Conservation (phyloP, 2,113 vertebrate genomes). For the Onychorhynchus coronatus region DNA sequence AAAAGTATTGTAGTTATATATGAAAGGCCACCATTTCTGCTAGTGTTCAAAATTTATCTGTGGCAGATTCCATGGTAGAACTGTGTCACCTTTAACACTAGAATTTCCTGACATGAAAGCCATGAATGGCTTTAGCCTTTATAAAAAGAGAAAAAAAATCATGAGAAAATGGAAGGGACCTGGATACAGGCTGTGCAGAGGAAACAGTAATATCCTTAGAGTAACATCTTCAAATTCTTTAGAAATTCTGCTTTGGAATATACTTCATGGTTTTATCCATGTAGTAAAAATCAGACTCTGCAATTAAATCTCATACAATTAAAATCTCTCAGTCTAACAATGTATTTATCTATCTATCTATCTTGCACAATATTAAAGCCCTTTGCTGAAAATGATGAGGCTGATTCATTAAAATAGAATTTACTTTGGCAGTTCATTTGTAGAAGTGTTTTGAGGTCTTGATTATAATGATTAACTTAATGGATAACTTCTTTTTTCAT, state of each 20-base stretch:
- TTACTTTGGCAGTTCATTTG: background rate
- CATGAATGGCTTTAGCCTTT: constrained; percentile 82
- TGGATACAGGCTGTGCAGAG: background rate
- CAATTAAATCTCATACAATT: background rate
- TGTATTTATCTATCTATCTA: background rate
- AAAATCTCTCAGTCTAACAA: background rate
- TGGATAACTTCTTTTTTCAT: background rate
- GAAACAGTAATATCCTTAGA: background rate
- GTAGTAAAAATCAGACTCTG: background rate
- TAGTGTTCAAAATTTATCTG: constrained; percentile 64
- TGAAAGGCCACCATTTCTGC: background rate
- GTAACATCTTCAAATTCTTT: background rate
- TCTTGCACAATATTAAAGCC: background rate
- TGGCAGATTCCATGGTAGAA: background rate
- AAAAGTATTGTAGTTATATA: background rate
- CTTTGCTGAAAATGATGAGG: background rate
- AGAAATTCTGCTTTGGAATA: background rate
- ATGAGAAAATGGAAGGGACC: background rate
- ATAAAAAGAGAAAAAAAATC: constrained; percentile 46
- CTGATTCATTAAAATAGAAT: background rate
- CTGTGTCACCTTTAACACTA: constrained; percentile 60
- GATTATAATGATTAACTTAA: background rate
- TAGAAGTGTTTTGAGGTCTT: background rate
- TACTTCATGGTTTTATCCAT: background rate
- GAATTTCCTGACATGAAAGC: constrained; percentile 84